Evolutionary conservation across 2,113 vertebrate genomes (phyloP).

Genomic region (Centrocercus urophasianus): DNA sequence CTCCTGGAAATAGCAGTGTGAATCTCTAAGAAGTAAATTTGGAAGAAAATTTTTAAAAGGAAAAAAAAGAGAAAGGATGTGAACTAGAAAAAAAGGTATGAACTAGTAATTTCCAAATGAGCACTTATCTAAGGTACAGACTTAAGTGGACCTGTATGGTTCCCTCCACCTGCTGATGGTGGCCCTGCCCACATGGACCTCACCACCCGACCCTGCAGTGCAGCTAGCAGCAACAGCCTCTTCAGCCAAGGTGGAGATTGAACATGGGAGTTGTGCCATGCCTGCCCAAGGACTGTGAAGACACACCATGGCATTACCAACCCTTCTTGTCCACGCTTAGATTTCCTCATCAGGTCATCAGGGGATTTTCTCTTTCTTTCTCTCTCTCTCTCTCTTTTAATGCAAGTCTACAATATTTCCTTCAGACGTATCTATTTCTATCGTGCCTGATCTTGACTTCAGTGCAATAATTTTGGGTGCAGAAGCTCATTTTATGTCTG

Average conservation of each 20-base stretch:
- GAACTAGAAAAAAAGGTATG: background rate
- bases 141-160: background rate
- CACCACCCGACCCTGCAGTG: rapidly evolving
- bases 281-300: rapidly evolving
- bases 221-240: background rate
- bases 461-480: background rate
- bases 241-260: background rate
- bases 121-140: background rate
- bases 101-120: background rate
- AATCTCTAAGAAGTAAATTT: background rate
- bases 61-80: background rate
- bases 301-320: background rate
- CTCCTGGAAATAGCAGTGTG: background rate
- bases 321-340: background rate
- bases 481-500: background rate
- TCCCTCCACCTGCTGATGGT: background rate
- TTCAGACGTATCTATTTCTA: background rate
- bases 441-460: background rate
- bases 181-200: background rate
- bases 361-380: background rate
- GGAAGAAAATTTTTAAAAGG: background rate
- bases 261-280: rapidly evolving
- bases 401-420: background rate
- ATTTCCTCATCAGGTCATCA: background rate
- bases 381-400: rapidly evolving